These are phyloP conservation scores for Drosophila picticornis DNA, from an alignment of 2,888 invertebrate genomes.

Conservation along the genomic window DNA sequence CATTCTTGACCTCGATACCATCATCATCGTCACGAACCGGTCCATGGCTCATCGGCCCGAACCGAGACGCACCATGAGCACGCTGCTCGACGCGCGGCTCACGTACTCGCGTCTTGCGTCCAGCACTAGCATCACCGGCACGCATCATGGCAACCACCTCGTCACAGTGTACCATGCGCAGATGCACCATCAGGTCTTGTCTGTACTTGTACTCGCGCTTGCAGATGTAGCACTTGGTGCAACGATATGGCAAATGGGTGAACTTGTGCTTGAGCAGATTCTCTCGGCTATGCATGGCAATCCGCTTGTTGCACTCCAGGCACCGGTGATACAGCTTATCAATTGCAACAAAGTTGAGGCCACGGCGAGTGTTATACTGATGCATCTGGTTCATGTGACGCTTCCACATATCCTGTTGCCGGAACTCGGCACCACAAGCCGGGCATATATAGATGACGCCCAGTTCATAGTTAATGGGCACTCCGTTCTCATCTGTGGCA, in stretches of 20 bases:
- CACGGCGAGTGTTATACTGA: slow-evolving; percentile 78
- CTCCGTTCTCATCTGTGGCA: slow-evolving; percentile 70
- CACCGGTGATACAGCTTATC: slow-evolving; percentile 82
- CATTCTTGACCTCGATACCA: slow-evolving; percentile 68
- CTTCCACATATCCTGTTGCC: slow-evolving; percentile 81
- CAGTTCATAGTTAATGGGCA: slow-evolving; percentile 76
- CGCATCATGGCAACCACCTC: slow-evolving; percentile 75
- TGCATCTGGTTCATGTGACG: slow-evolving; percentile 79
- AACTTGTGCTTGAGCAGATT: slow-evolving; percentile 82
- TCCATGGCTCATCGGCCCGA: background rate
- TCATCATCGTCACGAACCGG: slow-evolving; percentile 46
- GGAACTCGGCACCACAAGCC: slow-evolving; percentile 76
- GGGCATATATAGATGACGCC: slow-evolving; percentile 83
- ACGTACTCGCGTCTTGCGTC: slow-evolving; percentile 68
- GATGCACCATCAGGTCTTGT: slow-evolving; percentile 82
- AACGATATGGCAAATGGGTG: slow-evolving; percentile 81
- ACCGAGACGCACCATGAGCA: background rate
- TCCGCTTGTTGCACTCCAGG: slow-evolving; percentile 80
- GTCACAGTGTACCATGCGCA: slow-evolving; percentile 79
- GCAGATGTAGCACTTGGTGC: slow-evolving; percentile 80
- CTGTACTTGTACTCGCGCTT: slow-evolving; percentile 82
- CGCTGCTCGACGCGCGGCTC: slow-evolving; percentile 61
- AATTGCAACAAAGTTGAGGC: slow-evolving; percentile 78
- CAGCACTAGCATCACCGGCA: slow-evolving; percentile 52
- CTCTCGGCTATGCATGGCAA: slow-evolving; percentile 83